Evolutionary conservation across 2,888 invertebrate species (phyloP).

Genomic region (Patella caerulea): DNA sequence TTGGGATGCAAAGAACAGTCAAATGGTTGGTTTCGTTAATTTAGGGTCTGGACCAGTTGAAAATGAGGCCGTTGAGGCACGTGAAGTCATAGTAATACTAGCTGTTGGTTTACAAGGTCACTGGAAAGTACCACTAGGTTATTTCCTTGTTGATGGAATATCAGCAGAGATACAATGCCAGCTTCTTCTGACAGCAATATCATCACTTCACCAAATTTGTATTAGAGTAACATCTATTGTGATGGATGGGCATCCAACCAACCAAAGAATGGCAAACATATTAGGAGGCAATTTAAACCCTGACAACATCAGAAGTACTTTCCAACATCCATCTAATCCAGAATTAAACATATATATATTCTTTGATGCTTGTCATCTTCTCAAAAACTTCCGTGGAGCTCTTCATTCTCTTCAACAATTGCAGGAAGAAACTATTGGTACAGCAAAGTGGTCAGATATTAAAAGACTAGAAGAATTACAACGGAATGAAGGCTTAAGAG

Average conservation of each 20-base stretch:
- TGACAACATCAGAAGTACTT: neutral
- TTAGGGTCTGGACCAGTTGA: neutral
- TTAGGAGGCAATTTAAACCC: slow-evolving; percentile 14
- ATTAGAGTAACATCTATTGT: neutral
- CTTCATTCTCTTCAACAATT: neutral
- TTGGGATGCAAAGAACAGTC: neutral
- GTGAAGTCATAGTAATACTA: neutral
- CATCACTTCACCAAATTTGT: neutral
- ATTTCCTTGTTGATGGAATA: neutral
- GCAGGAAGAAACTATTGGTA: neutral
- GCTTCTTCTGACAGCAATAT: neutral
- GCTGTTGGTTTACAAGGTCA: slow-evolving; percentile 1
- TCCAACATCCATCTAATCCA: neutral
- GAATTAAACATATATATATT: slow-evolving; percentile 5
- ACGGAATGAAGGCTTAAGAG: neutral
- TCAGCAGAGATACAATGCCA: neutral
- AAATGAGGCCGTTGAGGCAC: neutral
- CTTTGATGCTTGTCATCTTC: slow-evolving; percentile 21
- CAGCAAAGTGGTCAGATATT: slow-evolving; percentile 1
- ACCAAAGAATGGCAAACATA: slow-evolving; percentile 15
- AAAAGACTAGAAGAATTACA: slow-evolving; percentile 11
- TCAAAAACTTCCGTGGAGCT: slow-evolving; percentile 14
- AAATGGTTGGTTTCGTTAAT: neutral
- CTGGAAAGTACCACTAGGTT: slow-evolving; percentile 1
- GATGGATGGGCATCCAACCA: slow-evolving; percentile 8